Percentiles rank a stretch among this genome's conserved stretches.
These are phyloP conservation scores for Drosophila monieri DNA, from an alignment of 2,888 invertebrate genomes.

Conservation along the genomic window DNA sequence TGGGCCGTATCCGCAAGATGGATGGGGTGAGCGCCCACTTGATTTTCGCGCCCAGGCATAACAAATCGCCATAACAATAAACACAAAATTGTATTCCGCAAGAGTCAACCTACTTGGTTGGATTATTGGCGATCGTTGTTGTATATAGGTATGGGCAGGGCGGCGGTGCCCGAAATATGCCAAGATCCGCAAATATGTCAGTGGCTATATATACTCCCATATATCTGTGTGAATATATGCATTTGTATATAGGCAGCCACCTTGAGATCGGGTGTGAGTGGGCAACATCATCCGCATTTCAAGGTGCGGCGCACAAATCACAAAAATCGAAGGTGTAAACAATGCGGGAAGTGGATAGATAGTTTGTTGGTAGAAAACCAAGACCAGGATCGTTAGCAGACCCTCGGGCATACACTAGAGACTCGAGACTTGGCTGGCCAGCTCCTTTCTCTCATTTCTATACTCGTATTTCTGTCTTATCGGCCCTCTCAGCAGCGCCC, in stretches of 20 bases:
- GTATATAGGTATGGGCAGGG: conserved; percentile 23
- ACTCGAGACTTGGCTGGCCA: neutral
- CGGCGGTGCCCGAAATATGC: conserved; percentile 4
- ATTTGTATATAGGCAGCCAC: conserved; percentile 28
- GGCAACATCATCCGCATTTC: conserved; percentile 42
- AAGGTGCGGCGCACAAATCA: conserved; percentile 72
- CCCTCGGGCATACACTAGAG: neutral
- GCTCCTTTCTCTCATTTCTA: conserved; percentile 1
- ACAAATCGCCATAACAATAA: conserved; percentile 35
- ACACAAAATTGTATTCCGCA: conserved; percentile 8
- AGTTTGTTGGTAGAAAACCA: neutral
- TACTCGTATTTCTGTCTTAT: neutral
- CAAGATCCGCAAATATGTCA: conserved; percentile 16
- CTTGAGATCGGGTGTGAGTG: conserved; percentile 31
- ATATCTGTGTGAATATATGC: neutral
- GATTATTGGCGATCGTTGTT: conserved; percentile 1
- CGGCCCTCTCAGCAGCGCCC: conserved; percentile 8
- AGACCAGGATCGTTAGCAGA: conserved; percentile 30
- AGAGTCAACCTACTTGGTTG: conserved; percentile 11
- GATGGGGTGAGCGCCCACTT: conserved; percentile 25
- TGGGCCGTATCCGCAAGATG: conserved; percentile 22
- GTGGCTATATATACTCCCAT: conserved; percentile 2
- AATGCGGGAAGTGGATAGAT: conserved; percentile 49
- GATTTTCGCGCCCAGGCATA: conserved; percentile 14
- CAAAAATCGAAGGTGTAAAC: conserved; percentile 75